Percentiles rank a stretch among this genome's conserved stretches.
phyloP scores from a whole-genome alignment of 2,797 vertebrate genomes.

The Capromys pilorides region DNA sequence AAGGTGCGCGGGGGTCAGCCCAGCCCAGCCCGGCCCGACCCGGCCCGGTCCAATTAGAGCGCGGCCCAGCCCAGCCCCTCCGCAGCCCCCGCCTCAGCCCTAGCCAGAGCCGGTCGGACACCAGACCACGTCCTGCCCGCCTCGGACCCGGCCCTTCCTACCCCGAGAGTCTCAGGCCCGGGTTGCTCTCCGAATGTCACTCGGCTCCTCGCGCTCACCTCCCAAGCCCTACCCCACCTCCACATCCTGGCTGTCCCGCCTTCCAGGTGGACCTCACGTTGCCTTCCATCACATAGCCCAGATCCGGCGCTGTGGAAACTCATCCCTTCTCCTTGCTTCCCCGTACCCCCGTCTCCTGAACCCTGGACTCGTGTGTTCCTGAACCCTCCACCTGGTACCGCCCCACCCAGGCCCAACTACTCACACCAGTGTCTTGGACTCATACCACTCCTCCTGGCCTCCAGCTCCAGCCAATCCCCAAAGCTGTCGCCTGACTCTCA shows the following conservation, averaged over 20 bases:
- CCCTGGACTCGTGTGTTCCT: neutral
- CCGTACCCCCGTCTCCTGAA: conserved; percentile 2
- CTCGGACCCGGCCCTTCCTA: conserved; percentile 21
- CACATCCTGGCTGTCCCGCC: neutral
- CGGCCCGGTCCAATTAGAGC: conserved; percentile 63
- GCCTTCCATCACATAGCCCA: neutral
- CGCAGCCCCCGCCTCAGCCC: conserved; percentile 41
- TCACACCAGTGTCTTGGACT: neutral
- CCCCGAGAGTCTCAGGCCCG: neutral
- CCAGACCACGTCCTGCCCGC: conserved; percentile 27
- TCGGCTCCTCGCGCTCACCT: neutral
- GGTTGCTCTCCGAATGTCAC: conserved; percentile 53
- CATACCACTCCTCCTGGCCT: conserved; percentile 19
- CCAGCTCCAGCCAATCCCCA: neutral
- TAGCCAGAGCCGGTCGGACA: conserved; percentile 14
- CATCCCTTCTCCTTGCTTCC: conserved; percentile 35
- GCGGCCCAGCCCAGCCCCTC: conserved; percentile 36
- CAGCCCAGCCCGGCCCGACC: conserved; percentile 41
- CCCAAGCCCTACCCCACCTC: conserved; percentile 13
- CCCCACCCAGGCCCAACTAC: conserved; percentile 5
- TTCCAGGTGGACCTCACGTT: conserved; percentile 7
- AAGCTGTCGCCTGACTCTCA: conserved; percentile 52
- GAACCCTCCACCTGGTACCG: neutral
- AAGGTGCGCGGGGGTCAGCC: conserved; percentile 90
- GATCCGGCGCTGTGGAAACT: conserved; percentile 60